Conservation (phyloP, 2,888 invertebrate species). For the Pilophorus perplexus region DNA sequence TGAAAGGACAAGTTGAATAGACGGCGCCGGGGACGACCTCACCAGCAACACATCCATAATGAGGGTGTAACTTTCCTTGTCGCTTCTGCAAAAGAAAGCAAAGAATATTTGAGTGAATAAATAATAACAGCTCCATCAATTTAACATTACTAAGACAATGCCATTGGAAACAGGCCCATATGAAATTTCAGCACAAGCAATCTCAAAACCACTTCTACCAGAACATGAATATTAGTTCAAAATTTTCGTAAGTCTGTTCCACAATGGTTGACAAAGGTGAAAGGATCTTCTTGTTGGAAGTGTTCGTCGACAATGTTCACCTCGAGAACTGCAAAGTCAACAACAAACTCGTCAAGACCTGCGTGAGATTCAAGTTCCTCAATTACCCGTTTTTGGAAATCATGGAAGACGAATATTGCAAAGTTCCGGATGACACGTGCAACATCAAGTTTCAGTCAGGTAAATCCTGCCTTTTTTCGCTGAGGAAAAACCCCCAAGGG, state of each 20-base stretch:
- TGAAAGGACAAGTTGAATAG: slow-evolving; percentile 29
- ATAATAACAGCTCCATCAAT: neutral
- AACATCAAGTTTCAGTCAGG: slow-evolving; percentile 45
- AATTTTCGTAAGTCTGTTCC: neutral
- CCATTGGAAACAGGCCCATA: too few relatives aligned
- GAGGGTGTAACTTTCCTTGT: neutral
- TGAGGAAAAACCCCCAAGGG: slow-evolving; percentile 29
- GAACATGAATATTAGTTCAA: slow-evolving; percentile 1
- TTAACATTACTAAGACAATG: too few relatives aligned
- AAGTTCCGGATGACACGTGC: slow-evolving; percentile 27
- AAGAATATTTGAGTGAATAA: neutral
- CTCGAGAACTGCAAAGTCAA: slow-evolving; percentile 37
- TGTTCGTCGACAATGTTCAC: slow-evolving; percentile 45
- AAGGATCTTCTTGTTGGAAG: slow-evolving; percentile 47
- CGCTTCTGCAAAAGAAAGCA: neutral
- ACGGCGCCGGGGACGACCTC: slow-evolving; percentile 5
- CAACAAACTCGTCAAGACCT: slow-evolving; percentile 35
- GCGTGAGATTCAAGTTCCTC: slow-evolving; percentile 46
- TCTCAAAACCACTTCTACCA: neutral
- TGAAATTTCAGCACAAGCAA: too few relatives aligned
- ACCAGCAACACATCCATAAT: neutral
- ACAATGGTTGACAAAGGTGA: slow-evolving; percentile 40
- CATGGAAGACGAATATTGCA: slow-evolving; percentile 46
- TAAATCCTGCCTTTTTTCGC: slow-evolving; percentile 47
- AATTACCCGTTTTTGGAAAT: slow-evolving; percentile 46